phyloP scores from a whole-genome alignment of 2,888 invertebrate genomes.

The Cyaniris semiargus region DNA sequence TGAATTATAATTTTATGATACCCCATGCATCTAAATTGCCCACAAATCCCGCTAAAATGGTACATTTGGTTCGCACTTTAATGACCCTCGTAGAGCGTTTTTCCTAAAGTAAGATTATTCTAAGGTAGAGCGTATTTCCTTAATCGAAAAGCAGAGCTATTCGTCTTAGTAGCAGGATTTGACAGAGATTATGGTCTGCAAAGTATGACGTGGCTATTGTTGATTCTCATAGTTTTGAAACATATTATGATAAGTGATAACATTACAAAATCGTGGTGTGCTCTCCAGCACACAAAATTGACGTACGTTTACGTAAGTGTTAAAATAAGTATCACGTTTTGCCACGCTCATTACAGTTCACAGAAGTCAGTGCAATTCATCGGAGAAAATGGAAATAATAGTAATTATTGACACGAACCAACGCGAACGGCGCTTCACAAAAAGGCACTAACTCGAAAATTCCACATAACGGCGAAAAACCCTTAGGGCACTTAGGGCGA shows the following conservation, averaged over 20 bases:
- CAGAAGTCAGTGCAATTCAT: slow-evolving; percentile 71
- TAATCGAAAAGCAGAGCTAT: no score
- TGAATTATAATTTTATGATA: background rate
- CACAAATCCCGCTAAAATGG: background rate
- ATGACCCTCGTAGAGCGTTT: no score
- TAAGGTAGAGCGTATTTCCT: no score
- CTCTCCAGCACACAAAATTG: background rate
- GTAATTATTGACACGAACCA: slow-evolving; percentile 78
- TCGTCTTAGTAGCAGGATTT: no score
- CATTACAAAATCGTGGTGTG: background rate
- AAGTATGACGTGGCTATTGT: background rate
- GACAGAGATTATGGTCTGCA: no score
- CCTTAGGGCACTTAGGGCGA: slow-evolving; percentile 56
- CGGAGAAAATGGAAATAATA: slow-evolving; percentile 70
- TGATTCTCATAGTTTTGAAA: background rate
- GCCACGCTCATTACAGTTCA: slow-evolving; percentile 54
- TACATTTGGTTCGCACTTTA: no score
- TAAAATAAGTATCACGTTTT: slow-evolving; percentile 38
- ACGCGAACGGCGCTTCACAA: slow-evolving; percentile 58
- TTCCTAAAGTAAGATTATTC: no score
- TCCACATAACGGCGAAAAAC: slow-evolving; percentile 69
- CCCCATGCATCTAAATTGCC: background rate
- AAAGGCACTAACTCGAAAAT: slow-evolving; percentile 74
- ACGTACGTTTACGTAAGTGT: background rate
- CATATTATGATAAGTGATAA: background rate